Base-by-base conservation (phyloP, 2,888 invertebrate genomes). In the Caenorhabditis sp. region DNA sequence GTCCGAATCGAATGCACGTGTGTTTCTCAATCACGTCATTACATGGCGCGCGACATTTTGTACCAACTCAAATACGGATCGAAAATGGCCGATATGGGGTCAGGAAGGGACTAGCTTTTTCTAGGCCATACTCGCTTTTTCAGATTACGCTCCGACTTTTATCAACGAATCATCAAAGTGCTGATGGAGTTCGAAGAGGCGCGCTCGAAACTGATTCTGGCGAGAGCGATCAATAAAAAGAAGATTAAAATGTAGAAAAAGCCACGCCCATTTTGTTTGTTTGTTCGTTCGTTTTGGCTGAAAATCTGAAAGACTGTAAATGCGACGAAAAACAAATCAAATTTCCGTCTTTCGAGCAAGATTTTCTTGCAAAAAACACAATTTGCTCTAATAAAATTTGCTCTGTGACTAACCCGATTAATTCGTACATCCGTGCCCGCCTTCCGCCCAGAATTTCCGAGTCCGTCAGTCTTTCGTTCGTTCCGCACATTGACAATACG, bases 151-250 rank as follows among this genome's bases (percentile, higher is more conserved):
- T 78, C 78, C 37, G 77, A 74, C 22, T 79, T 86, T 32, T 82
- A 86, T 61, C 84, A 81, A 76, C 52, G 84, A n/a, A 86, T 85
- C 32, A 81, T 84, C 58, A 81, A 81, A 65, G 85, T 85, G 32
- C 75, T 86, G 46, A 76, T 81, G 76, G 83, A 86, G 61, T 86
- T 86, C 68, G 83, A 85, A 48, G 83, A 83, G 43, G 85, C 85
- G 0, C 71, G 81, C 20, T 65, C 80, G 20, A 83, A 84, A 56
- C 62, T 86, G 27, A 27, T 85, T 26, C 37, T 72, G 15, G 78
- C 85, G 17, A 41, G 83, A 22, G 76, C 78, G 9, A 37, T 70
- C 1, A 53, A 61, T 35, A 74, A 71, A 32, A 32, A 63, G 24
- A 62, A 68, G 27, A 53, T 63, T 3, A 43, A 41, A 17, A n/a